phyloP scores from a whole-genome alignment of 1,140 invertebrate species.

The Papilio polyxenes region DNA sequence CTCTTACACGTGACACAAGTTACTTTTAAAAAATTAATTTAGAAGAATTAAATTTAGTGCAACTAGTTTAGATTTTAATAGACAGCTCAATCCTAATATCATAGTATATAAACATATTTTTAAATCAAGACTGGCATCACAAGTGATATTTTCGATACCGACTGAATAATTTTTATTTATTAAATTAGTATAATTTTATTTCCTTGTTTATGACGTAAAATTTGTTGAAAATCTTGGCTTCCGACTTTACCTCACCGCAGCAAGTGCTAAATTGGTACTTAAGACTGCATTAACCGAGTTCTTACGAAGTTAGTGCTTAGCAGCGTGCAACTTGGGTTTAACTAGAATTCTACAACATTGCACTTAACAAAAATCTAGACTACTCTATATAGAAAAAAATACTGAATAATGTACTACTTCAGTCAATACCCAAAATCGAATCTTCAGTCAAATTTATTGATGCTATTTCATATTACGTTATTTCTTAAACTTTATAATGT shows the following conservation, averaged over 20 bases:
- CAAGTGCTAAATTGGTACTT: conserved; percentile 22
- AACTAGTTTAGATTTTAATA: no score
- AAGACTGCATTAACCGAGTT: conserved; percentile 12
- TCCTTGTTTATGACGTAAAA: background rate
- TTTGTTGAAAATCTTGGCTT: background rate
- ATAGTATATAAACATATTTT: no score
- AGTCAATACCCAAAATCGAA: no score
- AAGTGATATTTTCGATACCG: background rate
- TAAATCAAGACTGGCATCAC: no score
- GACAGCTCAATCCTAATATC: no score
- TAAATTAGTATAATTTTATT: background rate
- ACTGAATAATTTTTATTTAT: background rate
- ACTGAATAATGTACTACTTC: background rate
- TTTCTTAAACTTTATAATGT: no score
- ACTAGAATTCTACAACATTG: conserved; percentile 2
- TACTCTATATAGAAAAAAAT: background rate
- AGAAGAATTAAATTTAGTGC: no score
- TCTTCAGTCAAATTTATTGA: no score
- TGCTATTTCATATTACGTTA: no score
- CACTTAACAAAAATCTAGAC: background rate
- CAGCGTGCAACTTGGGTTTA: background rate
- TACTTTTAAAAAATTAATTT: background rate
- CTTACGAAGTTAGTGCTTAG: conserved; percentile 14
- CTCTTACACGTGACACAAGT: background rate
- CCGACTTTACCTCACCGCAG: background rate